These are phyloP conservation scores for Tetraodon nigroviridis DNA, from an alignment of 2,113 vertebrate genomes.

Conservation along the genomic window DNA sequence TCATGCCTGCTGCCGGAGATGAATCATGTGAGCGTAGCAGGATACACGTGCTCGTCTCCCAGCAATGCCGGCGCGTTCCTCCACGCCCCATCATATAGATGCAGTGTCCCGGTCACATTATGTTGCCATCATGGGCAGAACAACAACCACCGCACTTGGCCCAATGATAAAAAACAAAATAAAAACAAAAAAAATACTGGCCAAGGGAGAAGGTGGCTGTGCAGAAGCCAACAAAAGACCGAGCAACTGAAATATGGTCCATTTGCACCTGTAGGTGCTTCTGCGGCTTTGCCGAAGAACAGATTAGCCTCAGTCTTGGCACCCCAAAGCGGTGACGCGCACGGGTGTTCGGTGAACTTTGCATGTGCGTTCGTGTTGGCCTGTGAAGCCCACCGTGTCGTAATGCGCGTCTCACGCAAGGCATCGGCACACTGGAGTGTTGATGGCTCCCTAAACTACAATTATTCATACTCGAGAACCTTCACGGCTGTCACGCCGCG, in stretches of 20 bases:
- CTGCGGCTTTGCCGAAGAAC: too few relatives aligned
- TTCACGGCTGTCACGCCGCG: constrained; percentile 22
- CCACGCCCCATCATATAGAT: constrained; percentile 1
- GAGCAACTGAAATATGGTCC: too few relatives aligned
- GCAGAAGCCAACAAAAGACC: too few relatives aligned
- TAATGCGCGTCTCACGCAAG: constrained; percentile 29
- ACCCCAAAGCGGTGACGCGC: too few relatives aligned
- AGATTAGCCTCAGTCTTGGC: too few relatives aligned
- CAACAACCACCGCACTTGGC: too few relatives aligned
- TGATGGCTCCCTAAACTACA: constrained; percentile 26
- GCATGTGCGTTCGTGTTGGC: not conserved
- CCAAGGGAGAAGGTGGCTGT: too few relatives aligned
- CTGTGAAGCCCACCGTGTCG: constrained; percentile 8
- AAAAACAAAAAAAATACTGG: too few relatives aligned
- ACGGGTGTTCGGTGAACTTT: too few relatives aligned
- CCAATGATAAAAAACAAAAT: too few relatives aligned
- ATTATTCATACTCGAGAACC: constrained; percentile 49
- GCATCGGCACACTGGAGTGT: constrained; percentile 14
- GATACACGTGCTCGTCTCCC: constrained; percentile 51
- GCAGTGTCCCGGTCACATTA: constrained; percentile 5
- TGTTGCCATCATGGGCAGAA: constrained; percentile 18
- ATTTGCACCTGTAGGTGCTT: too few relatives aligned
- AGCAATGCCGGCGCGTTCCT: constrained; percentile 22
- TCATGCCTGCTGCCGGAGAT: constrained; percentile 65
- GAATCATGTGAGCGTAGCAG: constrained; percentile 63